Evolutionary conservation across 2,888 invertebrate genomes (phyloP), one percentile per base, ranked within the genome.

Genomic region (Pyrrhia umbra): DNA sequence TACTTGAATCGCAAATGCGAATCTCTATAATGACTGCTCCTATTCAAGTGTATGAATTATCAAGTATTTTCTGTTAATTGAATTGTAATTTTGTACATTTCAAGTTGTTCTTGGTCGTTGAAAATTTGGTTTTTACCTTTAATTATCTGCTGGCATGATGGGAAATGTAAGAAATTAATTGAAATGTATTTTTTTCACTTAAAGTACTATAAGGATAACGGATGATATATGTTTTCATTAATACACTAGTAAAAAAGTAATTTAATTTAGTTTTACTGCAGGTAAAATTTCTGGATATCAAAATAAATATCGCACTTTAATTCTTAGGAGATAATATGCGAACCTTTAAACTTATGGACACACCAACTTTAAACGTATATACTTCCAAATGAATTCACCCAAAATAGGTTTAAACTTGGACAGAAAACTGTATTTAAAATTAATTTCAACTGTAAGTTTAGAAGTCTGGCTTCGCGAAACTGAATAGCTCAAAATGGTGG

Each of bases 31-130:
- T 70, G 77, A 78, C 59, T 68, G 67, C 45, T 66, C 47, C 67
- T 42, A 66, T 74, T 78, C 45, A 71, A 75, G 65, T 68, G 50
- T 68, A 77, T 58, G 64, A 77, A 73, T 56, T 74, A 58, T 68
- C 58, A 76, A 76, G 70, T 52, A 70, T 61, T 67, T 77, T 74
- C 62, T 61, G 70, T 56, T 77, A 76, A 76, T 76, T 76, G 66
- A 70, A 67, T 70, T 55, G 60, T 56, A 16, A 45, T 59, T 20
- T 57, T 30, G 27, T 43, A 67, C 13, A 37, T 68, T 68, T 45
- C 25, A 52, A 27, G 37, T 8, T 15, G 20, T 25, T 23, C 30
- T 45, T 56, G 27, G 23, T 37, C 54, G 21, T 20, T 20, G 0
- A 9, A n/a, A 46, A 34, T 8, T 27, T 25, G 39, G 54, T 34